phyloP scores from a whole-genome alignment of 2,888 invertebrate species.

The Camponotus fellah region DNA sequence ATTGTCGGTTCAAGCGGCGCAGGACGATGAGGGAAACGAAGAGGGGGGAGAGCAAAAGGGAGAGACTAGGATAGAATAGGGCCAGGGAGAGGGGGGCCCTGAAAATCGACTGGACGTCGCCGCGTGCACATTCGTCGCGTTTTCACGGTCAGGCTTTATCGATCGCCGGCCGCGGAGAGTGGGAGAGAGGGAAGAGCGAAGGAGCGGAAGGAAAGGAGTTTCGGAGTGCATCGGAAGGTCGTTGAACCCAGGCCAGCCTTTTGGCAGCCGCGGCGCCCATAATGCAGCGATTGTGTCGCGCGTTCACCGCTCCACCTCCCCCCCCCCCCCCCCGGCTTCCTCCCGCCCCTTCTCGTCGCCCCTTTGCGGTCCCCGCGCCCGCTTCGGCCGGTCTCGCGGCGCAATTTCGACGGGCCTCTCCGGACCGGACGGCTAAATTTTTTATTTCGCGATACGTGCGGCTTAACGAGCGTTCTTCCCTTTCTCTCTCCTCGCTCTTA shows the following conservation, averaged over 20 bases:
- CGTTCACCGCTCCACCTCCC: slow-evolving; percentile 8
- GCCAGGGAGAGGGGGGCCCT: slow-evolving; percentile 53
- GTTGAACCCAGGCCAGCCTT: slow-evolving; percentile 82
- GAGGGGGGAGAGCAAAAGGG: slow-evolving; percentile 30
- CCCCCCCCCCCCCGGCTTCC: background rate
- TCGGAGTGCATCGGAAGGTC: slow-evolving; percentile 85
- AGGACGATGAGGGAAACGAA: slow-evolving; percentile 37
- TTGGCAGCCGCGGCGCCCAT: slow-evolving; percentile 78
- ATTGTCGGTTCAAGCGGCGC: slow-evolving; percentile 38
- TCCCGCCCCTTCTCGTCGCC: slow-evolving; percentile 25
- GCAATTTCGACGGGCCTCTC: slow-evolving; percentile 50
- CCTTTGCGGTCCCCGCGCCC: slow-evolving; percentile 28
- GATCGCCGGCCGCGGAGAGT: slow-evolving; percentile 75
- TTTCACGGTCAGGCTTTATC: slow-evolving; percentile 86
- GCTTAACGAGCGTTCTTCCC: slow-evolving; percentile 47
- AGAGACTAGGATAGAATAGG: slow-evolving; percentile 17
- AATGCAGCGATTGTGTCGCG: slow-evolving; percentile 76
- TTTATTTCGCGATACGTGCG: slow-evolving; percentile 49
- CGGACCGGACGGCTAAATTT: slow-evolving; percentile 60
- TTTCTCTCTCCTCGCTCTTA: slow-evolving; percentile 6
- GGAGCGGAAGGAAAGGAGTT: slow-evolving; percentile 80
- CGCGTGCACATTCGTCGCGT: slow-evolving; percentile 83
- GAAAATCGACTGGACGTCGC: slow-evolving; percentile 77
- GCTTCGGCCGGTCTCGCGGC: slow-evolving; percentile 49
- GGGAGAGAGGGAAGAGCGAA: slow-evolving; percentile 70